Conservation (phyloP, 1,140 invertebrate genomes). For the Lepeophtheirus salmonis region DNA sequence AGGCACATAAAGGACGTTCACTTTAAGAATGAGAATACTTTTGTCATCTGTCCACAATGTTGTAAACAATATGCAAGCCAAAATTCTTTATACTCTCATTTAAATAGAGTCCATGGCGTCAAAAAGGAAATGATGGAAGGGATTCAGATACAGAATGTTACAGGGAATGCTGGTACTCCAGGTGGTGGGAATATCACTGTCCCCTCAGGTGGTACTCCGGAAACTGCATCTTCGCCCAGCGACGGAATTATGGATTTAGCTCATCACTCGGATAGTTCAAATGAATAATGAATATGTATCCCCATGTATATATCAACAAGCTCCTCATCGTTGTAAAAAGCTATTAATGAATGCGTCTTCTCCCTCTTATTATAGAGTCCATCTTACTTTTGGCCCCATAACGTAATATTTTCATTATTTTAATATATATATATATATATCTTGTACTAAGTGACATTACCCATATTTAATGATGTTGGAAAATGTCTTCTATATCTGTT, state of each 20-base stretch:
- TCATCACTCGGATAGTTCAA: conserved; percentile 16
- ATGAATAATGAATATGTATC: no score
- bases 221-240: not conserved
- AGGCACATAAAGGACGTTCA: conserved; percentile 18
- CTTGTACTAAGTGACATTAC: no score
- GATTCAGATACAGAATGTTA: not conserved
- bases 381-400: no score
- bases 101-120: conserved; percentile 16
- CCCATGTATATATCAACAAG: no score
- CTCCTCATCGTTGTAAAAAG: no score
- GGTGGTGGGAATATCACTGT: not conserved
- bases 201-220: not conserved
- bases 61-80: conserved; percentile 18
- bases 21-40: conserved; percentile 17
- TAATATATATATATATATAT: no score
- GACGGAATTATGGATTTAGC: conserved; percentile 14
- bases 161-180: not conserved
- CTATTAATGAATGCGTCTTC: no score
- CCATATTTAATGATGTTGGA: no score
- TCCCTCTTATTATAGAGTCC: no score
- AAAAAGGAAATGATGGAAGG: conserved; percentile 15
- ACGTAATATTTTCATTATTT: no score
- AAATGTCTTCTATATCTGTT: no score
- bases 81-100: conserved; percentile 16
- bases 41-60: conserved; percentile 18